Evolutionary conservation across 2,888 invertebrate genomes (phyloP), one percentile per base, ranked within the genome.

Genomic region (Dorcus parallelipipedus): DNA sequence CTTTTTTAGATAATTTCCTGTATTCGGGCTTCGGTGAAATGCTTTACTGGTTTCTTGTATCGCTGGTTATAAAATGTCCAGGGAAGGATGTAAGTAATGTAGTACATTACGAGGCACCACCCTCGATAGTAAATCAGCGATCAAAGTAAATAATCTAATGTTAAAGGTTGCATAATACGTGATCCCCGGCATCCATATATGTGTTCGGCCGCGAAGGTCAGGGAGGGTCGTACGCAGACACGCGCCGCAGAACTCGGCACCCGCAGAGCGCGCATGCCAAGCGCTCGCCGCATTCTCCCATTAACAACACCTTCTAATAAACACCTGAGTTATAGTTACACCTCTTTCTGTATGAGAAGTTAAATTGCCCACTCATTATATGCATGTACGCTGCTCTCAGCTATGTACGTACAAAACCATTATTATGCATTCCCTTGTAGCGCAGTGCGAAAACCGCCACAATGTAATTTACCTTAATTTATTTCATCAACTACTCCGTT

Each of bases 291-390:
- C 62, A 64, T 67, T 65, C 64, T 59, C 50, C 60, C 63, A 64
- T 67, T 65, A 63, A 65, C 60, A 56, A 59, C 59, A 64, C 64
- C 60, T 64, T 60, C 63, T 66, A 64, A 66, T 64, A 66, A 66
- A 66, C 63, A 63, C 57, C 59, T 63, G 59, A 63, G 57, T 58
- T 63, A 61, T 63, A 61, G 65, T 61, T 61, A 64, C 64, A 63
- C 59, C 64, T 64, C 61, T 63, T 59, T 58, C 61, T 52, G 60
- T 63, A 61, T 58, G 55, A 56, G 62, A 62, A 61, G 64, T 58
- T 64, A 61, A 63, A 63, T 60, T 60, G 55, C 58, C 54, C 48
- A 53, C 58, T 63, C 60, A 60, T 58, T 63, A 58, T 58, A 58
- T 55, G 52, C 52, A 56, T 49, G 55, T 45, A 45, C 49, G 38